phyloP scores from a whole-genome alignment of 2,113 vertebrate species.

The Burhinus bistriatus region DNA sequence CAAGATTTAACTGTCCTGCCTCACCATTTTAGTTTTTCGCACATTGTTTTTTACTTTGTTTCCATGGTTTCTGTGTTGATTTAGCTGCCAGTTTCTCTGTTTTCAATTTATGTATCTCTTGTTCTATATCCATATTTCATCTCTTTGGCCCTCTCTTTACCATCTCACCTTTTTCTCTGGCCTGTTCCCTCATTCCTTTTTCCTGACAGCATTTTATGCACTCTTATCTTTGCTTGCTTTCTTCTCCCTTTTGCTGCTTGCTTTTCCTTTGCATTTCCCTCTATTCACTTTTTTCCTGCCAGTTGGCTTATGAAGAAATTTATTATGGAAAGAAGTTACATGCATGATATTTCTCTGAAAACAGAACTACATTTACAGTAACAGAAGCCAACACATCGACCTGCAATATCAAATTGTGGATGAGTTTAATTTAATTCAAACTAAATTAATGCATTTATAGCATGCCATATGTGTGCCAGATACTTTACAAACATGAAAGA shows the following conservation, averaged over 20 bases:
- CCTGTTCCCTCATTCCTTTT: not conserved
- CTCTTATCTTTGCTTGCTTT: not conserved
- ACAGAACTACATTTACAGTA: slow-evolving; percentile 19
- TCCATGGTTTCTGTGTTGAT: not conserved
- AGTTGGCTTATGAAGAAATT: not conserved
- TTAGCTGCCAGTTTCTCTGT: not conserved
- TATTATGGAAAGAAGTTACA: not conserved
- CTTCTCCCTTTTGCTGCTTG: not conserved
- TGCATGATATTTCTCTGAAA: slow-evolving; percentile 24
- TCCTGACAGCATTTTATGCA: not conserved
- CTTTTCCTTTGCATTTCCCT: not conserved
- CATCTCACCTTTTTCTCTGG: not conserved
- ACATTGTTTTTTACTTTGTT: not conserved
- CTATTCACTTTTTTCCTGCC: not conserved
- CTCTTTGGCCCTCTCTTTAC: not conserved
- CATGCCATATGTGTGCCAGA: not conserved
- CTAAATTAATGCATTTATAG: slow-evolving; percentile 19
- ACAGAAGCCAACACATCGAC: not conserved
- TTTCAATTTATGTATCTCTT: not conserved
- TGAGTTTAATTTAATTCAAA: slow-evolving; percentile 16
- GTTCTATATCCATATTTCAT: not conserved
- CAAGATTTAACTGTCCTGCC: not conserved
- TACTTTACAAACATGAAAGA: not conserved
- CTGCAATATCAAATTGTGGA: slow-evolving; percentile 8
- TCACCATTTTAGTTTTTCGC: not conserved